Conservation (phyloP, 2,113 vertebrate genomes). For the Plestiodon gilberti region DNA sequence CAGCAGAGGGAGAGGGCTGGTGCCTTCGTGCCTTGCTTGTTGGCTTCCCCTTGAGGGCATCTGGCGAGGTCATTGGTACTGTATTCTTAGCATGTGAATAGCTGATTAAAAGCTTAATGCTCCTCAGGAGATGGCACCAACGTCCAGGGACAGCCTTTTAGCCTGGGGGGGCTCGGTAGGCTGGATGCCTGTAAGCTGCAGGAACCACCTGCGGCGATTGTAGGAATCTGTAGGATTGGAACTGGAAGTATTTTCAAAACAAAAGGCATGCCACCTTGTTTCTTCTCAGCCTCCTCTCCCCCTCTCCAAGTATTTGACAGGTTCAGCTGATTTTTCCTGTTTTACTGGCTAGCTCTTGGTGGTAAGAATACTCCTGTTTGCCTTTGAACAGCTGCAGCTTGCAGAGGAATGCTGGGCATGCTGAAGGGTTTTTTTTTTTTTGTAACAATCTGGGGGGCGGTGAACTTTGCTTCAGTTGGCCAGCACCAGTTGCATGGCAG, state of each 20-base stretch:
- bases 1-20: neutral
- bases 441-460: neutral
- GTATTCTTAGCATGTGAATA: too few relatives aligned
- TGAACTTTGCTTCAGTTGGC: neutral
- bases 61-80: too few relatives aligned
- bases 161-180: too few relatives aligned
- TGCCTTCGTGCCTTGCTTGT: too few relatives aligned
- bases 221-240: too few relatives aligned
- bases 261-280: too few relatives aligned
- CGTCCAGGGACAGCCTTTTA: too few relatives aligned
- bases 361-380: neutral
- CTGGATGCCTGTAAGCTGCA: too few relatives aligned
- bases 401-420: neutral
- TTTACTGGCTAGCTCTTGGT: neutral
- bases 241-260: neutral
- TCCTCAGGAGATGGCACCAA: neutral
- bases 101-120: too few relatives aligned
- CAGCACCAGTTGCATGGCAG: neutral
- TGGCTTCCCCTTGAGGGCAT: too few relatives aligned
- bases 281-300: neutral
- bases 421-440: neutral
- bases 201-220: too few relatives aligned
- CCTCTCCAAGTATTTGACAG: neutral
- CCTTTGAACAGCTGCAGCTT: neutral
- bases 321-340: neutral